A percentile compares a stretch with the other conserved stretches of the same genome.
Evolutionary conservation across 2,113 vertebrate species (phyloP).

Genomic region (Cyanoramphus novaezelandiae): DNA sequence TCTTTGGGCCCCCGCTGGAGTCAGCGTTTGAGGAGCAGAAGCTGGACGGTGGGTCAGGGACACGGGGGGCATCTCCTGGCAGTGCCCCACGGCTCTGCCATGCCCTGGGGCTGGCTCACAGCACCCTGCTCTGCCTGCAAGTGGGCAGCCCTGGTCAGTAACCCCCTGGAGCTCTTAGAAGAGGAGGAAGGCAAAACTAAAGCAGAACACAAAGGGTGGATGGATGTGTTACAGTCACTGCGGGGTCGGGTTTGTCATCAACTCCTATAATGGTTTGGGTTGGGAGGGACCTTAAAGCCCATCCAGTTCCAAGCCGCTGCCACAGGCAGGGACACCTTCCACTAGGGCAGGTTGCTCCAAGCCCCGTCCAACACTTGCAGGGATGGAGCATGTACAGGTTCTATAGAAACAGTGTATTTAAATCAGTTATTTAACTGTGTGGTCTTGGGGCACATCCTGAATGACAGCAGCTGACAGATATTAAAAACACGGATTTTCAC

Average conservation of each 20-base stretch:
- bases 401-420: background rate
- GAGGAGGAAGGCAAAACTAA: accelerated
- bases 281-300: background rate
- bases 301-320: background rate
- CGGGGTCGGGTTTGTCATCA: background rate
- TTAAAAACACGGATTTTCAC: background rate
- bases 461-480: background rate
- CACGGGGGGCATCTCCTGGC: background rate
- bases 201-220: accelerated
- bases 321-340: background rate
- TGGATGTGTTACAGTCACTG: accelerated
- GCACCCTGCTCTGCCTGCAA: background rate
- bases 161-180: background rate
- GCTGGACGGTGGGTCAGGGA: slow-evolving; percentile 81
- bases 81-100: background rate
- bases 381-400: accelerated
- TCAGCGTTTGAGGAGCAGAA: slow-evolving; percentile 88
- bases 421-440: background rate
- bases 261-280: background rate
- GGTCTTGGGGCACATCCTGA: background rate
- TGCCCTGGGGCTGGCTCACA: accelerated
- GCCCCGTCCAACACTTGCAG: background rate
- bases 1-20: slow-evolving; percentile 88
- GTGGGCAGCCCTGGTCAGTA: accelerated
- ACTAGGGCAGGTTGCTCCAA: background rate